Conservation (phyloP, 2,113 vertebrate species). For the Hypanus sabinus region DNA sequence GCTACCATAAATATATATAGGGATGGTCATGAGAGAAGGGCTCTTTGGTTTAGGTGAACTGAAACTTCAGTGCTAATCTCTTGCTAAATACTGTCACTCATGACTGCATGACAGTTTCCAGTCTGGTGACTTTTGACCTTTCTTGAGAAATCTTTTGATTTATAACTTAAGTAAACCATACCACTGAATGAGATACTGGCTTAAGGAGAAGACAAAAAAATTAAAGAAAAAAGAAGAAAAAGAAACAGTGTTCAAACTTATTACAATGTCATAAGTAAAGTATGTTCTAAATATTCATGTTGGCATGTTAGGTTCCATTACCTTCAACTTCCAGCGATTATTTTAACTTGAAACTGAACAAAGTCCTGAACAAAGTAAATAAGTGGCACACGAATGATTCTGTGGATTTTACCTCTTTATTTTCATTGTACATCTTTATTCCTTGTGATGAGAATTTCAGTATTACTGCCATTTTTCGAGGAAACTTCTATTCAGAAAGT, state of each 20-base stretch:
- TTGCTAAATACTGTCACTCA: neutral
- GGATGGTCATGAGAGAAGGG: neutral
- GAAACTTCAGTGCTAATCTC: neutral
- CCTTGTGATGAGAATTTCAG: constrained; percentile 84
- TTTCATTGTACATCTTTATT: constrained; percentile 80
- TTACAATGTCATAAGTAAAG: neutral
- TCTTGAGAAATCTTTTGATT: neutral
- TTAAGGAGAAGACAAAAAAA: neutral
- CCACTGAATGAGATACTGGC: neutral
- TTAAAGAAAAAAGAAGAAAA: neutral
- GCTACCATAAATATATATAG: neutral
- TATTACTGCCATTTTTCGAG: constrained; percentile 61
- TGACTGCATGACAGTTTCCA: neutral
- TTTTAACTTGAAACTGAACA: neutral
- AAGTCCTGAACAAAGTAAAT: neutral
- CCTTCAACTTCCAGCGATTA: neutral
- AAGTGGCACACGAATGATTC: neutral
- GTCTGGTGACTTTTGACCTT: neutral
- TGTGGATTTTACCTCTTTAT: constrained; percentile 64
- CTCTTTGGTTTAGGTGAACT: neutral
- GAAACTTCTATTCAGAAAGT: constrained; percentile 58
- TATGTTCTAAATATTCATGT: neutral
- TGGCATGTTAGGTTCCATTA: neutral
- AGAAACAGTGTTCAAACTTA: neutral
- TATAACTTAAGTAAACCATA: neutral